Evolutionary conservation across 2,113 vertebrate genomes (phyloP), one percentile per base, ranked within the genome.

Genomic region (Peromyscus californicus): DNA sequence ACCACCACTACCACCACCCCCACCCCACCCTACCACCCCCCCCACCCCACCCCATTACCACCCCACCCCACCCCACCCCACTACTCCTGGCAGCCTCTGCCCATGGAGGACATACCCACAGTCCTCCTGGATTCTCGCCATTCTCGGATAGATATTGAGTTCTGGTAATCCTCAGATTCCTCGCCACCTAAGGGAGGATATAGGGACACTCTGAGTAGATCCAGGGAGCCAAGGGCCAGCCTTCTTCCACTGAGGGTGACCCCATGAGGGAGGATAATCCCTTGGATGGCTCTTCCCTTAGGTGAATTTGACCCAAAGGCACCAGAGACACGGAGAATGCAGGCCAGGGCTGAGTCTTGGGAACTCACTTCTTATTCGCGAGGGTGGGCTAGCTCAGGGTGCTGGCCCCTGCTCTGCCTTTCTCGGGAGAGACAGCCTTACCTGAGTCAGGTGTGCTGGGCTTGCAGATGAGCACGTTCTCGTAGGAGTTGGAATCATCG

Each of bases 161-260:
- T 99, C 97, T 99, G 98, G 0, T 99, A 99, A 72, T 98, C 98
- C 3, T 83, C 96, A 0, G 70, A 88, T 2, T 57, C 96, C 70
- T 98, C 98, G 0, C 36, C 39, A 0, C 9, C 97, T 97, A 57
- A 7, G 4, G 86, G 72, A 29, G 21, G 39, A 51, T 33, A 1
- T 2, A 24, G 42, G 9, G 5, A 72, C 59, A 67, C 26, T 45
- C 33, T 51, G 24, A 69, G 45, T 33, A 26, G 42, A 39, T 45
- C 54, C 31, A 0, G 29, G 26, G 69, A 85, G 13, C 0, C 0
- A 21, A 31, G 48, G 1, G 45, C 75, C 21, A 24, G 57, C 4
- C 4, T 17, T 3, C 83, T 59, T 91, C 31, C 26, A 3, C 31
- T 2, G 21, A 59, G 94, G 48, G 33, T 31, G 39, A 21, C n/a